Base-by-base conservation (phyloP, 2,113 vertebrate genomes). In the Aix galericulata region DNA sequence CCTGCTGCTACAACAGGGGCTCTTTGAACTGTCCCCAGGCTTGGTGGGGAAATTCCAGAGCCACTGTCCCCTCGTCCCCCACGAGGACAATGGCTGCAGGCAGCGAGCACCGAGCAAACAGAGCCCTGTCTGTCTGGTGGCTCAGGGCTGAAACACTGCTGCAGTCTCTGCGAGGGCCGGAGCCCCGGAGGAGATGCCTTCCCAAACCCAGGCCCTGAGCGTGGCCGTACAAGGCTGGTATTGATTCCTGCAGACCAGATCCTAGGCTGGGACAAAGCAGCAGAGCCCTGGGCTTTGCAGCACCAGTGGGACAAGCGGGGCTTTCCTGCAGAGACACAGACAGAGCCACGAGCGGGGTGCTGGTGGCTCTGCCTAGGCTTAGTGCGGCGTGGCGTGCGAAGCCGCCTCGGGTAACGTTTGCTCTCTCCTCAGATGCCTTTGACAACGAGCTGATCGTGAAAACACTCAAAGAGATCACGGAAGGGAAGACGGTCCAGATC, bases 381-480 rank as follows among this genome's bases (percentile, higher is more conserved):
- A 69, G 44, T 68, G 62, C 50, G 50, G 63, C 3, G 36, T 90
- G 81, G 79, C 53, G 56, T 88, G 82, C 44, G 60, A 60, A 77
- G 76, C 89, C 79, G 82, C 82, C 68, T 90, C 1, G 2, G 69
- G 42, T 96, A 85, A 91, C 2, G 0, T 77, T 82, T 94, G 66
- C 48, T 96, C 63, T 92, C 63, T 95, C 80, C 91, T 78, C 95
- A 99, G 99, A 99, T 98, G 99, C 99, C 98, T 99, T 99, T 95
- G 99, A 99, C 98, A 99, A 98, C 62, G 99, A 99, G 94, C 98
- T 99, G 87, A 98, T 99, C 55, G 97, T 99, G 97, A 98, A 99
- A 95, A 99, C 99, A 0, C 98, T 99, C 82, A 97, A 97, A 87
- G 98, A 99, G 82, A 99, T 99, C 91, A 98, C 98, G 2, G 98